A percentile compares a stretch with the other conserved stretches of the same genome.
Evolutionary conservation across 2,888 invertebrate genomes (phyloP).

Genomic region (Achlya flavicornis): DNA sequence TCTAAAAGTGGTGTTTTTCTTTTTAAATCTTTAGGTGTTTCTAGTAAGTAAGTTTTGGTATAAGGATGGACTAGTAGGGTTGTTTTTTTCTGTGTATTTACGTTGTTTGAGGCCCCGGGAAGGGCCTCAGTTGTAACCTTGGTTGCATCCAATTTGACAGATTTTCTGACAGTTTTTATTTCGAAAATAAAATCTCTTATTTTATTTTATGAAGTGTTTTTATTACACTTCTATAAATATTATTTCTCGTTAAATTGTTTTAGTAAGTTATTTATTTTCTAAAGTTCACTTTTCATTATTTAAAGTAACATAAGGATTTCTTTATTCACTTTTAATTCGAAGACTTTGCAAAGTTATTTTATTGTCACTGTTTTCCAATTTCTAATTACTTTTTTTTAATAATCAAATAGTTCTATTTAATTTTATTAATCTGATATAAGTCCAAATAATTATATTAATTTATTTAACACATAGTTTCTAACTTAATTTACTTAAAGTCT

Average conservation of each 20-base stretch:
- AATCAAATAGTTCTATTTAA: too few species aligned
- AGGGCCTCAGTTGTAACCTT: constrained; percentile 60
- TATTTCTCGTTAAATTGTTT: background rate
- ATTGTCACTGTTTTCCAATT: too few species aligned
- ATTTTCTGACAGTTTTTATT: constrained; percentile 29
- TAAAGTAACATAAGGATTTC: too few species aligned
- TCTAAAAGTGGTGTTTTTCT: constrained; percentile 64
- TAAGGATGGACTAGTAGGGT: constrained; percentile 71
- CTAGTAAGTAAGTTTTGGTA: constrained; percentile 56
- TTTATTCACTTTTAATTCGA: too few species aligned
- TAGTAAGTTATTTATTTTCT: too few species aligned
- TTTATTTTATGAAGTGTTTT: constrained; percentile 13
- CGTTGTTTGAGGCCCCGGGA: constrained; percentile 56
- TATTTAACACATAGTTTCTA: too few species aligned
- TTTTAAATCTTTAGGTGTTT: constrained; percentile 72
- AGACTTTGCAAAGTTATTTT: too few species aligned
- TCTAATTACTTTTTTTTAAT: too few species aligned
- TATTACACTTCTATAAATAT: background rate
- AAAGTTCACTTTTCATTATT: too few species aligned
- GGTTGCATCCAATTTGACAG: constrained; percentile 74
- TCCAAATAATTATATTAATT: too few species aligned
- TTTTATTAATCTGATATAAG: too few species aligned
- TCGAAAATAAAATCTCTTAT: constrained; percentile 8
- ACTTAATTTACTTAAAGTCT: too few species aligned
- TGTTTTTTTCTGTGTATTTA: constrained; percentile 27